These are phyloP conservation scores for Paedocypris sp. DNA, from an alignment of 2,113 vertebrate species.

Conservation along the genomic window DNA sequence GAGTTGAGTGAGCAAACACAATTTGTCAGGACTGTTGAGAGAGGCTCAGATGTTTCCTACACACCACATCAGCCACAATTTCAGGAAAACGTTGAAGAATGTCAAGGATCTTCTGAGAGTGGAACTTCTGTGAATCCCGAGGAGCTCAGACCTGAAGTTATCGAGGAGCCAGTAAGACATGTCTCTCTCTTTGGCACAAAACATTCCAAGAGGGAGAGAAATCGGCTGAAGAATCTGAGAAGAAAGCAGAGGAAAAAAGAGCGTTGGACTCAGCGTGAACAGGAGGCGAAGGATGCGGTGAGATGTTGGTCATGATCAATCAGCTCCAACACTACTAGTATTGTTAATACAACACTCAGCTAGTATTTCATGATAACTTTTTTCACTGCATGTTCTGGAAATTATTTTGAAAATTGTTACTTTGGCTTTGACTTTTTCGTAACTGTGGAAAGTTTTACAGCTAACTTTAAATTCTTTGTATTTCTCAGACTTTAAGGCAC, in stretches of 20 bases:
- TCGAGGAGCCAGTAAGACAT: conserved; percentile 1
- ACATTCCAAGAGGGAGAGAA: conserved; percentile 67
- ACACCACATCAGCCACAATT: not conserved
- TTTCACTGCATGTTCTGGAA: too few relatives aligned
- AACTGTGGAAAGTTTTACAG: too few relatives aligned
- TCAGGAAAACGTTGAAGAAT: conserved; percentile 12
- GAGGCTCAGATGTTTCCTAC: not conserved
- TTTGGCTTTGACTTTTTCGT: too few relatives aligned
- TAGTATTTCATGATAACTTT: too few relatives aligned
- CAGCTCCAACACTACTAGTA: too few relatives aligned
- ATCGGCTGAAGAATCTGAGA: conserved; percentile 65
- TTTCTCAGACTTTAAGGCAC: too few relatives aligned
- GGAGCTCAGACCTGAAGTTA: not conserved
- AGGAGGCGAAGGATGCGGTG: conserved; percentile 51
- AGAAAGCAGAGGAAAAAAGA: conserved; percentile 68
- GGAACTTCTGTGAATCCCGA: not conserved
- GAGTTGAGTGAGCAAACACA: not conserved
- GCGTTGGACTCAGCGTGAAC: conserved; percentile 55
- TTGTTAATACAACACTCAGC: too few relatives aligned
- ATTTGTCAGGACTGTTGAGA: not conserved
- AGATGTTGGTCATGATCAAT: not conserved
- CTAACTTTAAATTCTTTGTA: too few relatives aligned
- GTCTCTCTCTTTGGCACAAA: conserved; percentile 18
- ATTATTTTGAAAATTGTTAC: too few relatives aligned
- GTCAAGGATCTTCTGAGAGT: not conserved